Percentiles rank a stretch among this genome's conserved stretches.
These are phyloP conservation scores for Platyrinchus mystaceus DNA, from an alignment of 2,797 vertebrate species.

Conservation along the genomic window DNA sequence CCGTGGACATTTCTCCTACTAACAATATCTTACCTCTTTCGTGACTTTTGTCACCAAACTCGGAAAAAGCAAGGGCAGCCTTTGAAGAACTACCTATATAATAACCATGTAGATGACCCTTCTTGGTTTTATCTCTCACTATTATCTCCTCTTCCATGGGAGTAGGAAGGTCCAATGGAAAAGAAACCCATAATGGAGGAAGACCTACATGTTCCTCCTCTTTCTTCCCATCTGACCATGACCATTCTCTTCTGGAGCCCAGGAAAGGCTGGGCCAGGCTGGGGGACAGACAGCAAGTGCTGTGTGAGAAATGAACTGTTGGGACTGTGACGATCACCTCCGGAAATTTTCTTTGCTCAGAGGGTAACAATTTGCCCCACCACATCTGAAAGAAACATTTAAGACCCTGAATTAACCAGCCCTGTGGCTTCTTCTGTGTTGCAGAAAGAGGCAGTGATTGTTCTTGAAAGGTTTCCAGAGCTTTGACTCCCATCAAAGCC, in stretches of 20 bases:
- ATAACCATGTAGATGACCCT: neutral
- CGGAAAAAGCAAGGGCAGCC: neutral
- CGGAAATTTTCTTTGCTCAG: neutral
- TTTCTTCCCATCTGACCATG: neutral
- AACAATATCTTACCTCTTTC: neutral
- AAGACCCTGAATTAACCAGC: neutral
- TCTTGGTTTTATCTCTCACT: neutral
- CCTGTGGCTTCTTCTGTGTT: neutral
- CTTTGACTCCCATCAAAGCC: neutral
- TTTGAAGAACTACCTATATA: neutral
- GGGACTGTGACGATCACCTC: neutral
- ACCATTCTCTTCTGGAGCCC: neutral
- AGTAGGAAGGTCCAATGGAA: neutral
- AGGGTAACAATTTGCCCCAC: neutral
- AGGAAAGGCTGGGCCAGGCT: neutral
- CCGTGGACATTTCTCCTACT: neutral
- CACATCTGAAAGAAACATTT: neutral
- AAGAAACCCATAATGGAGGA: neutral
- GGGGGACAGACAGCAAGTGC: neutral
- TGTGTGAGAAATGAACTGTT: neutral
- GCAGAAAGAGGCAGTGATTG: neutral
- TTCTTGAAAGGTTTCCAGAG: neutral
- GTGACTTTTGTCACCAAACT: neutral
- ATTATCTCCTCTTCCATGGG: neutral
- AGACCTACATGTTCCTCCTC: neutral